Conservation (phyloP, 2,888 invertebrate species). For the Archips crataeganus region DNA sequence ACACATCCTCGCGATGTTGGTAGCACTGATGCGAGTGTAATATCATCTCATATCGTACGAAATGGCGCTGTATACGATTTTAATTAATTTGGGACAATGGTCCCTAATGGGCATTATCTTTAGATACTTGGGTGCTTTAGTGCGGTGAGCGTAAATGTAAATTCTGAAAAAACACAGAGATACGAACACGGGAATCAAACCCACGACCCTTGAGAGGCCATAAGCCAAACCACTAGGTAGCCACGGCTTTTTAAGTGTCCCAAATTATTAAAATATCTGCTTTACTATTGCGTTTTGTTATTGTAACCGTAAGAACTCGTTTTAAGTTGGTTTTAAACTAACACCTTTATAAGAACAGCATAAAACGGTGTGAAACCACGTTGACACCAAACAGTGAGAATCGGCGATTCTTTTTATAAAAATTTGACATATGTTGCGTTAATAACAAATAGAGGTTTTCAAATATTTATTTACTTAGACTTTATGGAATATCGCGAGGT, state of each 20-base stretch:
- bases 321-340: conserved; percentile 23
- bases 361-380: conserved; percentile 32
- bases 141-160: background rate
- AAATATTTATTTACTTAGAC: conserved; percentile 37
- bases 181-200: no score
- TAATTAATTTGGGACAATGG: conserved; percentile 15
- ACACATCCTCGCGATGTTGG: conserved; percentile 56
- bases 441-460: conserved; percentile 17
- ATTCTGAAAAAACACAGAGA: no score
- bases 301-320: conserved; percentile 26
- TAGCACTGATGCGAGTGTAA: conserved; percentile 31
- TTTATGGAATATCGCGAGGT: conserved; percentile 18
- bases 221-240: no score
- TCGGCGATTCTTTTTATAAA: conserved; percentile 38
- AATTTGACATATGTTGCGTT: conserved; percentile 30
- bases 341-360: conserved; percentile 35
- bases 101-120: background rate
- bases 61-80: conserved; percentile 22
- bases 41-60: conserved; percentile 36
- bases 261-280: background rate
- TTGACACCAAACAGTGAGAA: conserved; percentile 41
- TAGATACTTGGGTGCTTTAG: background rate
- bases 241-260: background rate
- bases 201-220: no score
- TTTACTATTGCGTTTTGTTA: conserved; percentile 22